A percentile compares a stretch with the other conserved stretches of the same genome.
phyloP scores from a whole-genome alignment of 2,797 vertebrate genomes.

The Danio tinwini region DNA sequence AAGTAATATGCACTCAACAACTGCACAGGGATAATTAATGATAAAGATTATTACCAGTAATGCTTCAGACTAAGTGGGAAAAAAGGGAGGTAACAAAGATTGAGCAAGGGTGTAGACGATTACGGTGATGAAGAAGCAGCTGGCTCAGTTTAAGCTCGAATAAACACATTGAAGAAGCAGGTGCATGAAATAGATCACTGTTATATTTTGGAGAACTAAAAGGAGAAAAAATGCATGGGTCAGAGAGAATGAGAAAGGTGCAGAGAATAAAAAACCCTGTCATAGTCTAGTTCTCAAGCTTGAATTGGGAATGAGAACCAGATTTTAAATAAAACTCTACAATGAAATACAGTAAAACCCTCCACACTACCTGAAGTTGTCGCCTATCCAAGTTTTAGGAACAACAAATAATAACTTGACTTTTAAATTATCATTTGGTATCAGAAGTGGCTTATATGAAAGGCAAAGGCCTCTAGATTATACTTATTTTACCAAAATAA shows the following conservation, averaged over 20 bases:
- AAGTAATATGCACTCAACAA: conserved; percentile 16
- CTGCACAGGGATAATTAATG: conserved; percentile 8
- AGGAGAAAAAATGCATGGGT: neutral
- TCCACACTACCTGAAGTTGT: too few species aligned
- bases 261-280: conserved; percentile 6
- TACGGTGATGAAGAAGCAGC: conserved; percentile 28
- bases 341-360: neutral
- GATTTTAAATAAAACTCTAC: neutral
- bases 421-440: too few species aligned
- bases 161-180: conserved; percentile 40
- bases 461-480: too few species aligned
- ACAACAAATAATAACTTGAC: too few species aligned
- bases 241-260: neutral
- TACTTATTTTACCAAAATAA: too few species aligned
- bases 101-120: conserved; percentile 26
- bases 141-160: conserved; percentile 33
- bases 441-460: too few species aligned
- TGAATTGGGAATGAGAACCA: neutral
- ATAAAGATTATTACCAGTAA: conserved; percentile 12
- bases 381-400: too few species aligned
- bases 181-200: conserved; percentile 42
- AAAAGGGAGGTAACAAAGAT: conserved; percentile 19
- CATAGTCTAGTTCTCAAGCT: neutral
- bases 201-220: conserved; percentile 15
- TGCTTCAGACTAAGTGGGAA: conserved; percentile 39